Evolutionary conservation across 2,797 vertebrate species (phyloP).

Genomic region (Halcyon leucocephala): DNA sequence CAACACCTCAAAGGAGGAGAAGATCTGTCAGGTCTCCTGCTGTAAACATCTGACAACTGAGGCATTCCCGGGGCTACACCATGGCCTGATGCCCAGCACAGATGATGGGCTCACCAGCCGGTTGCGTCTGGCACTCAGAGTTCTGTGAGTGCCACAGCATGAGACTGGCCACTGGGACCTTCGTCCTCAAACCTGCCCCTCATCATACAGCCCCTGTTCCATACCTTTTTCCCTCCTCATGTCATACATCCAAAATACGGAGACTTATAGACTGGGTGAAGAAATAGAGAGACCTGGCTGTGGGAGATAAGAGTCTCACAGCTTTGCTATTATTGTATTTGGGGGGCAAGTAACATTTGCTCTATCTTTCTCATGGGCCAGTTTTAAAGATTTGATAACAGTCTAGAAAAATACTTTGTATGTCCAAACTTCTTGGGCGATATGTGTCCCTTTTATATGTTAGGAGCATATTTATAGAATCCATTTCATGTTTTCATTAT

Average conservation of each 20-base stretch:
- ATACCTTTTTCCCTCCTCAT: neutral
- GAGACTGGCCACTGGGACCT: neutral
- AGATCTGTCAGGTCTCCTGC: neutral
- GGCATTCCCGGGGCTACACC: neutral
- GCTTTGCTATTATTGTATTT: neutral
- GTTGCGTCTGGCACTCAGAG: neutral
- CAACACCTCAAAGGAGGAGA: neutral
- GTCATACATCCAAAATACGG: neutral
- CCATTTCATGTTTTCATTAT: neutral
- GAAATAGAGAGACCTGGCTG: neutral
- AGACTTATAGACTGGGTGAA: neutral
- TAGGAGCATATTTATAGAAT: neutral
- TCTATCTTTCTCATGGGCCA: neutral
- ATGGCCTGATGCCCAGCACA: neutral
- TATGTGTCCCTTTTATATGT: neutral
- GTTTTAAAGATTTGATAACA: neutral
- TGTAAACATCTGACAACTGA: neutral
- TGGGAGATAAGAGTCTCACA: neutral
- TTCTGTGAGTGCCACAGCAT: neutral
- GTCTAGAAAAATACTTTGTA: neutral
- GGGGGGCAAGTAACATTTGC: rapidly evolving
- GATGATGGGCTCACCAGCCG: neutral
- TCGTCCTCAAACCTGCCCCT: neutral
- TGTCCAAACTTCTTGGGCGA: neutral
- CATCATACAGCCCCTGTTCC: neutral